Evolutionary conservation across 2,113 vertebrate species (phyloP), one percentile per base, ranked within the genome.

Genomic region (Hirundichthys speculiger): DNA sequence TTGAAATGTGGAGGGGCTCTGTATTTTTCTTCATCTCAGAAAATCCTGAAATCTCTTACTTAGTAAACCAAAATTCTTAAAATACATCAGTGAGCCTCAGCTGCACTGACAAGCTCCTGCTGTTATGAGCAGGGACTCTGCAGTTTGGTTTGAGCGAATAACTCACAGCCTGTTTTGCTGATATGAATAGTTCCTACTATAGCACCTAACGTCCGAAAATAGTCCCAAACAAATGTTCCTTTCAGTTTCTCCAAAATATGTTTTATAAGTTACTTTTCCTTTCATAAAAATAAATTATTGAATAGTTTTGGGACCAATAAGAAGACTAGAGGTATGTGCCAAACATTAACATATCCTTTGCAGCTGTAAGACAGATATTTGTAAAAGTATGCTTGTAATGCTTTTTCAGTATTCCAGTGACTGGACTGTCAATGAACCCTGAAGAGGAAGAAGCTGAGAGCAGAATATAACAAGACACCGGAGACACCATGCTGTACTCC

Each of bases 381-480:
- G 20, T 55, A 39, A 62, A 41, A 64, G 20, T 70, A 24, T 27
- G 22, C 20, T 43, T 75, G 60, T 41, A 48, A 68, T 61, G 13
- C 38, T 64, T 39, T 58, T 66, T 53, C 38, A 57, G 56, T 14
- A 39, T 22, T 47, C 61, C 59, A 50, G 51, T 67, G 68, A 73
- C 72, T 68, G 69, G 64, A 49, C 69, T 21, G 64, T 61, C 76
- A 82, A 84, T 83, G 62, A 77, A 84, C 71, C 65, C 48, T 75
- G 55, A 83, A 47, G 30, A 86, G 83, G 64, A 79, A 82, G 85
- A 87, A 90, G 86, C 76, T 54, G 73, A 79, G 75, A 79, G 58
- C 20, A 77, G 49, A 69, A 66, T 66, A 69, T 89, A 90, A 90
- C 82, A 91, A 91, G 88, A 71, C 89, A 84, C 80, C 64, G 64